phyloP scores from a whole-genome alignment of 2,113 vertebrate genomes.

The Gulo gulo region DNA sequence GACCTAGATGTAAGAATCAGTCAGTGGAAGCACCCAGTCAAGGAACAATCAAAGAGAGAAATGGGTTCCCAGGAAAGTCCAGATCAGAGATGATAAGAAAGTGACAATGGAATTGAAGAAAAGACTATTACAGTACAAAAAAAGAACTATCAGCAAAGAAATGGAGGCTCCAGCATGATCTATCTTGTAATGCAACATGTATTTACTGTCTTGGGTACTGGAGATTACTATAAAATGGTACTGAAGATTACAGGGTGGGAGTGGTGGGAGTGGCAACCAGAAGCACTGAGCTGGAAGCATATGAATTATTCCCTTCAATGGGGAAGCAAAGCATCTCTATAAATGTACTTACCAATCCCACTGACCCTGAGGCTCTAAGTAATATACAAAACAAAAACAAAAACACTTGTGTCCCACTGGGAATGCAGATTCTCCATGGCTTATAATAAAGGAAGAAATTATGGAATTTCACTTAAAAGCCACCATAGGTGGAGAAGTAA shows the following conservation, averaged over 20 bases:
- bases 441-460: background rate
- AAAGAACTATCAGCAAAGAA: background rate
- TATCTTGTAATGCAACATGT: background rate
- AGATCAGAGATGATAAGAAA: background rate
- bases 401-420: background rate
- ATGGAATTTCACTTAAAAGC: background rate
- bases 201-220: background rate
- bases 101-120: background rate
- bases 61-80: background rate
- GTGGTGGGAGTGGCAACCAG: background rate
- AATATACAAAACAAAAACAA: background rate
- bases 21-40: background rate
- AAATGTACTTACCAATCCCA: background rate
- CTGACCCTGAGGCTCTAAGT: background rate
- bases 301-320: background rate
- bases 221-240: too few species aligned
- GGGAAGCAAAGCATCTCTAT: background rate
- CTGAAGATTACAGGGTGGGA: too few species aligned
- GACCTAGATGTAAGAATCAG: background rate
- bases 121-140: background rate
- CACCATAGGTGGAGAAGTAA: background rate
- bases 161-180: background rate
- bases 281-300: background rate
- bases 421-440: background rate
- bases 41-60: background rate